Conservation (phyloP, 2,113 vertebrate genomes). For the Harpagus bidentatus region DNA sequence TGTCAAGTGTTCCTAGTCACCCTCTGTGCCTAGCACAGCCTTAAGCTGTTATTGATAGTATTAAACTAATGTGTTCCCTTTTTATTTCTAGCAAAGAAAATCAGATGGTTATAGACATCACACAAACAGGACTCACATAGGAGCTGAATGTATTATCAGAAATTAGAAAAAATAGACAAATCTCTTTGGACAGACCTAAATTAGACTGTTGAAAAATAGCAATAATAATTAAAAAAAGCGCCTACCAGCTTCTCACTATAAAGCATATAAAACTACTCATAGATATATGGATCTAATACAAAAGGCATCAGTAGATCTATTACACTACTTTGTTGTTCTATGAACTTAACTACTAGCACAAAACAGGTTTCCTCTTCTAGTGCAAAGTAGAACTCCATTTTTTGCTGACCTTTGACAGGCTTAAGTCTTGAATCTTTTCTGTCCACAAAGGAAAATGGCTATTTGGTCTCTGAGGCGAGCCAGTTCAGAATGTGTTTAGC, state of each 20-base stretch:
- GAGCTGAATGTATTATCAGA: background rate
- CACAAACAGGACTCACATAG: background rate
- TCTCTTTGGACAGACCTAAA: background rate
- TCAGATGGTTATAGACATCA: background rate
- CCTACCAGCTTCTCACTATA: background rate
- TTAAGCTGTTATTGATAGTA: background rate
- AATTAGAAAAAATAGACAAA: background rate
- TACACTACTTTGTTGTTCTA: background rate
- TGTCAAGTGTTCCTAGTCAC: background rate
- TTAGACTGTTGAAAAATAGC: background rate
- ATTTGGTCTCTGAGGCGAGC: background rate
- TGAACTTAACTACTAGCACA: background rate
- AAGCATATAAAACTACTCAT: background rate
- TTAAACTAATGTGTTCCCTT: background rate
- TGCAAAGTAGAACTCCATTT: background rate
- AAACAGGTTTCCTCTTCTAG: background rate
- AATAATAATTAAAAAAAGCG: background rate
- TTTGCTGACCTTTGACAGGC: background rate
- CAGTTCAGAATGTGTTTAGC: background rate
- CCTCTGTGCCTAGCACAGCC: background rate
- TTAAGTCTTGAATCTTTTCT: constrained; percentile 22
- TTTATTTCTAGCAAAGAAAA: constrained; percentile 9
- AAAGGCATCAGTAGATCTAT: background rate
- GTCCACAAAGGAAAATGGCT: constrained; percentile 8
- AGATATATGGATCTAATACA: background rate